Evolutionary conservation across 2,797 vertebrate species (phyloP).

Genomic region (Euphonia xanthogaster): DNA sequence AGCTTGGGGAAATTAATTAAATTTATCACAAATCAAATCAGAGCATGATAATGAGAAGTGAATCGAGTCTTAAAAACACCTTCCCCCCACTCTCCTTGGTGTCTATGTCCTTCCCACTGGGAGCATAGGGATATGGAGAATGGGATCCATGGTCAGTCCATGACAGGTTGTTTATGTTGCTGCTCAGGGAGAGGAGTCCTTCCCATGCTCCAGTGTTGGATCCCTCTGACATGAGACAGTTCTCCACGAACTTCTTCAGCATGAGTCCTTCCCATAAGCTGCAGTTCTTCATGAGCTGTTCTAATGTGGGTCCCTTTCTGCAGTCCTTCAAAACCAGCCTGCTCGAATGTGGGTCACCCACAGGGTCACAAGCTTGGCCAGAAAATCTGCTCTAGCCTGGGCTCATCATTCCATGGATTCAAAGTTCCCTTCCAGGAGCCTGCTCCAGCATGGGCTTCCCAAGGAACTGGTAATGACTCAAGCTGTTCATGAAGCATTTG

Average conservation of each 20-base stretch:
- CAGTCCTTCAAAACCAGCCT: neutral
- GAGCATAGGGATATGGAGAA: neutral
- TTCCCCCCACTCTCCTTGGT: neutral
- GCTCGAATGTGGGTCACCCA: neutral
- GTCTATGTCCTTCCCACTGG: neutral
- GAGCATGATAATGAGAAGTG: neutral
- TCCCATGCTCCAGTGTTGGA: neutral
- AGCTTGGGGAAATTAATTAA: neutral
- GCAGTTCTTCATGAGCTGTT: neutral
- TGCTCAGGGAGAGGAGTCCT: neutral
- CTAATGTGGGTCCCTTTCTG: neutral
- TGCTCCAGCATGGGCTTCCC: neutral
- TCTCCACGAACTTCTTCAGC: neutral
- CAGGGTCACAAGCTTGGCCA: neutral
- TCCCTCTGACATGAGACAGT: rapidly evolving
- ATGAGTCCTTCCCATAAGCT: neutral
- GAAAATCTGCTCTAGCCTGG: neutral
- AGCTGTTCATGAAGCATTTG: neutral
- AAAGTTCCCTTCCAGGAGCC: neutral
- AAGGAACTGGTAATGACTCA: neutral
- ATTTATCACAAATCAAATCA: neutral
- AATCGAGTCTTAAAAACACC: neutral
- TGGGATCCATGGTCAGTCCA: neutral
- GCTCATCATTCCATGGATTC: too few species aligned
- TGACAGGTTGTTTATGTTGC: rapidly evolving